Evolutionary conservation across 2,888 invertebrate genomes (phyloP).

Genomic region (Dryomyza anilis): DNA sequence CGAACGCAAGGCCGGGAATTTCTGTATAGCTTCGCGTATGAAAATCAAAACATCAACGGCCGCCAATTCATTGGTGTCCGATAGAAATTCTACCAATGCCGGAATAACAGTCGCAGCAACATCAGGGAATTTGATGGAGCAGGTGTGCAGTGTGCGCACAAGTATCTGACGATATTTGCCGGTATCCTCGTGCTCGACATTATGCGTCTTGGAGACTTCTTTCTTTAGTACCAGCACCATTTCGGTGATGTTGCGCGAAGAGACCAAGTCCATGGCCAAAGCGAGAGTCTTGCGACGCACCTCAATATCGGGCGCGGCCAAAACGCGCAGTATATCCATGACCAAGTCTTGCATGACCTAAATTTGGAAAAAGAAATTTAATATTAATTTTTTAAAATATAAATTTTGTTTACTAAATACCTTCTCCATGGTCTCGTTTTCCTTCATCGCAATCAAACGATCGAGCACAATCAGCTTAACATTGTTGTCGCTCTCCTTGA

Average conservation of each 20-base stretch:
- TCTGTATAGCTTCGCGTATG: conserved; percentile 94
- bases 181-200: conserved; percentile 92
- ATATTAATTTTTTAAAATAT: not conserved
- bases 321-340: conserved; percentile 96
- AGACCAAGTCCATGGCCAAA: conserved; percentile 87
- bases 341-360: conserved; percentile 85
- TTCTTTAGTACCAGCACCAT: conserved; percentile 91
- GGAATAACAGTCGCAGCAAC: conserved; percentile 94
- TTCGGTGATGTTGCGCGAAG: conserved; percentile 92
- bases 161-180: conserved; percentile 94
- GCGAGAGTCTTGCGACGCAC: conserved; percentile 86
- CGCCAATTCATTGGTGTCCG: conserved; percentile 86
- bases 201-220: conserved; percentile 87
- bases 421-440: conserved; percentile 81
- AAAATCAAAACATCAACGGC: conserved; percentile 94
- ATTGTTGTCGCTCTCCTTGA: conserved; percentile 99
- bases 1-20: conserved; percentile 80
- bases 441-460: conserved; percentile 85
- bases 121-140: conserved; percentile 94
- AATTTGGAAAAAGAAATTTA: not conserved
- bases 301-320: conserved; percentile 92
- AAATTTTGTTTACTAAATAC: conserved; percentile 60
- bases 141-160: conserved; percentile 91
- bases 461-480: conserved; percentile 98
- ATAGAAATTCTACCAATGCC: conserved; percentile 90